Evolutionary conservation across 2,797 vertebrate genomes (phyloP).

Genomic region (Paratrypauchen microcephalus): DNA sequence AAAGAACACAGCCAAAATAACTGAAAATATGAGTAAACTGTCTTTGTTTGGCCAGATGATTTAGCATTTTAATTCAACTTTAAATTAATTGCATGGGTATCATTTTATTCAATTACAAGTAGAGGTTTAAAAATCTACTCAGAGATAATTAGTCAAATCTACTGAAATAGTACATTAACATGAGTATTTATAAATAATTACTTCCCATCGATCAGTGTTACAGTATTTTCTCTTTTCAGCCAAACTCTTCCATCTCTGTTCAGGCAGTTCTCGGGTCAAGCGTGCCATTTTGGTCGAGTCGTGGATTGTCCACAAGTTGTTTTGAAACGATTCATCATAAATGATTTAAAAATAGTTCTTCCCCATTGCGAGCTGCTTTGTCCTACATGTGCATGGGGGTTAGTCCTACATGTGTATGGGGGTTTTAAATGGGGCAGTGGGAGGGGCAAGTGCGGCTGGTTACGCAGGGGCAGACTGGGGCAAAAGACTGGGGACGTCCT

Average conservation of each 20-base stretch:
- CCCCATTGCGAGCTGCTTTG: neutral
- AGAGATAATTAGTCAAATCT: no score
- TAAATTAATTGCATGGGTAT: no score
- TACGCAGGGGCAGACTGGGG: neutral
- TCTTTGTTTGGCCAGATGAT: no score
- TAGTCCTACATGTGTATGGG: conserved; percentile 2
- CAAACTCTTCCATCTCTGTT: neutral
- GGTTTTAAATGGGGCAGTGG: conserved; percentile 12
- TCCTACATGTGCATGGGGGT: neutral
- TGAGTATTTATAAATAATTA: no score
- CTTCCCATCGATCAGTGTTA: neutral
- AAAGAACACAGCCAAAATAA: no score
- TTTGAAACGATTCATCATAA: neutral
- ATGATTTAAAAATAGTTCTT: conserved; percentile 12
- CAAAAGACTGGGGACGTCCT: conserved; percentile 1
- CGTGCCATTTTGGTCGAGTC: neutral
- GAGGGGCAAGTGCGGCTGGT: neutral
- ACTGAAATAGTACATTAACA: no score
- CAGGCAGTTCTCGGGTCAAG: neutral
- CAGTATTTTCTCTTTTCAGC: neutral
- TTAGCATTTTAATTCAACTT: no score
- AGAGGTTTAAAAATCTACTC: no score
- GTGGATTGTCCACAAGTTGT: neutral
- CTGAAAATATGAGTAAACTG: no score
- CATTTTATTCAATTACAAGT: no score